Conservation (phyloP, 2,888 invertebrate species). For the Ganaspis brasiliensis region DNA sequence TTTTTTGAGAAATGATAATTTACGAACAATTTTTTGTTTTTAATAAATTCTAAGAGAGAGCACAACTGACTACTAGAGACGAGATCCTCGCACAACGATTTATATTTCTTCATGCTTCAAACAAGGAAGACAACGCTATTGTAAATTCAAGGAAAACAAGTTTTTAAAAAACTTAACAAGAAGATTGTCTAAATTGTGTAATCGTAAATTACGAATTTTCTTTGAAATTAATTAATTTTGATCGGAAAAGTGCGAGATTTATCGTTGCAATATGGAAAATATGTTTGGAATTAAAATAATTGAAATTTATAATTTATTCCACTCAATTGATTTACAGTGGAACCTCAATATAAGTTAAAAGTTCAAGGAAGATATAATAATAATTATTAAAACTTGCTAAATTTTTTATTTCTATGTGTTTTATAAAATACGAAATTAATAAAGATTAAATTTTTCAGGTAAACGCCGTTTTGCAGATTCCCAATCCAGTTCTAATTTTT, state of each 20-base stretch:
- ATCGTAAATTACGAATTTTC: conserved; percentile 7
- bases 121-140: background rate
- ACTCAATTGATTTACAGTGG: too few relatives aligned
- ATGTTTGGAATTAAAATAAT: background rate
- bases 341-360: too few relatives aligned
- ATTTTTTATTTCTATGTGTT: too few relatives aligned
- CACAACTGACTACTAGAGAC: background rate
- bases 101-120: background rate
- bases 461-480: background rate
- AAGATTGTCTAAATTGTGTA: background rate
- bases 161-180: background rate
- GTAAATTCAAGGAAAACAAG: conserved; percentile 15
- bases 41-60: background rate
- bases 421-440: too few relatives aligned
- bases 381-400: too few relatives aligned
- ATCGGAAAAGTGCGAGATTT: background rate
- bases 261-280: background rate
- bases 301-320: background rate
- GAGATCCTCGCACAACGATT: background rate
- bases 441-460: too few relatives aligned
- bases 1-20: too few relatives aligned
- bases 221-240: background rate
- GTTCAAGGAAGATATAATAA: too few relatives aligned
- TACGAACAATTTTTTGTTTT: too few relatives aligned
- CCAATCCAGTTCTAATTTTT: background rate